phyloP scores from a whole-genome alignment of 1,140 invertebrate species.

The Camponotus floridanus region DNA sequence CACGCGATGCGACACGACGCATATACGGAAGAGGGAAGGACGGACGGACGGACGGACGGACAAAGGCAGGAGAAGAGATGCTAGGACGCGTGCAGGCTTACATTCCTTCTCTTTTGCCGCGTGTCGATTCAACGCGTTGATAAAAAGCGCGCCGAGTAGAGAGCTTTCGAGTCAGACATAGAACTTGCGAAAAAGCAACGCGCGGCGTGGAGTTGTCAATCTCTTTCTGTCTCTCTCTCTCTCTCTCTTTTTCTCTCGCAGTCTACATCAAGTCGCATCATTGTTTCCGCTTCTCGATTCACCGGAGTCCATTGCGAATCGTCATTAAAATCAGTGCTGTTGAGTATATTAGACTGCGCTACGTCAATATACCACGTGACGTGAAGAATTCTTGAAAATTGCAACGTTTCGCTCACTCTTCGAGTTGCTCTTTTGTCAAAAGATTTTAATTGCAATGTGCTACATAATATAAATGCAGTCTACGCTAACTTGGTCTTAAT shows the following conservation, averaged over 20 bases:
- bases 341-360: slow-evolving; percentile 59
- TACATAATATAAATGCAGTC: neutral
- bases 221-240: slow-evolving; percentile 72
- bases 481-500: neutral
- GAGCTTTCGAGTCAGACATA: slow-evolving; percentile 80
- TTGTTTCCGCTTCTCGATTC: slow-evolving; percentile 69
- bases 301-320: slow-evolving; percentile 51
- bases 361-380: neutral
- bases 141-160: slow-evolving; percentile 85
- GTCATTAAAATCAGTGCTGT: slow-evolving; percentile 65
- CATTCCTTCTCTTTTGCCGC: slow-evolving; percentile 69
- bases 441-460: neutral
- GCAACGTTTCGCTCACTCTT: neutral
- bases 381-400: neutral
- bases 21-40: slow-evolving; percentile 32
- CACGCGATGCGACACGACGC: slow-evolving; percentile 79
- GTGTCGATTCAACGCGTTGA: slow-evolving; percentile 82
- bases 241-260: slow-evolving; percentile 30
- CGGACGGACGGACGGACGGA: slow-evolving; percentile 41
- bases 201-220: slow-evolving; percentile 46
- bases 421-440: neutral
- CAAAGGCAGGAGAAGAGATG: slow-evolving; percentile 50
- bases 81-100: slow-evolving; percentile 17
- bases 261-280: slow-evolving; percentile 62
- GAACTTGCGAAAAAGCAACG: slow-evolving; percentile 74